Evolutionary conservation across 2,113 vertebrate genomes (phyloP).

Genomic region (Indri indri): DNA sequence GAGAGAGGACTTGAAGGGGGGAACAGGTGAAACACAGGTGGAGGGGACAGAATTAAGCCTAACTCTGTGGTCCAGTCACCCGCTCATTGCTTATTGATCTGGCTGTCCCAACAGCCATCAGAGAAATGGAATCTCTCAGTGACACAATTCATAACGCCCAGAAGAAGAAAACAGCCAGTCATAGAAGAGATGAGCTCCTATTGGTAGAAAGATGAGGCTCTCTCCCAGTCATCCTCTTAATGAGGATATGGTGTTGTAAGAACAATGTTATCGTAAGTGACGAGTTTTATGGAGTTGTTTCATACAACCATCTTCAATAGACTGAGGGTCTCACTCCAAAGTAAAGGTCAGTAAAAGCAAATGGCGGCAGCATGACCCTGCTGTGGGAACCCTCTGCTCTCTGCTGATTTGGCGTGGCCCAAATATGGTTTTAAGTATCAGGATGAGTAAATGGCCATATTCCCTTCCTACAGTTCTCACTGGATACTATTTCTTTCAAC

Average conservation of each 20-base stretch:
- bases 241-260: background rate
- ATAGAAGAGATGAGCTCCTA: background rate
- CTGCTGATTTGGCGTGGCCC: background rate
- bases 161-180: background rate
- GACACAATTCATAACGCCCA: too few species aligned
- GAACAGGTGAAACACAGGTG: background rate
- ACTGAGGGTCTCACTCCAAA: background rate
- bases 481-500: background rate
- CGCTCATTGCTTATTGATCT: fast-evolving
- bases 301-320: background rate
- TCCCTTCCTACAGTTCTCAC: background rate
- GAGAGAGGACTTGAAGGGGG: background rate
- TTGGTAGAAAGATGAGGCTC: background rate
- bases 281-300: background rate
- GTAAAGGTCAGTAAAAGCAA: background rate
- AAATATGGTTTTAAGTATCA: background rate
- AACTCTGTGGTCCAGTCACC: background rate
- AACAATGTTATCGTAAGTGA: background rate
- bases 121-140: background rate
- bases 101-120: background rate
- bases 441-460: background rate
- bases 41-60: background rate
- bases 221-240: background rate
- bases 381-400: background rate
- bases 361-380: fast-evolving